These are phyloP conservation scores for Epizoanthus illoricatus DNA, from an alignment of 92 coral and sea anemone species.

Conservation along the genomic window DNA sequence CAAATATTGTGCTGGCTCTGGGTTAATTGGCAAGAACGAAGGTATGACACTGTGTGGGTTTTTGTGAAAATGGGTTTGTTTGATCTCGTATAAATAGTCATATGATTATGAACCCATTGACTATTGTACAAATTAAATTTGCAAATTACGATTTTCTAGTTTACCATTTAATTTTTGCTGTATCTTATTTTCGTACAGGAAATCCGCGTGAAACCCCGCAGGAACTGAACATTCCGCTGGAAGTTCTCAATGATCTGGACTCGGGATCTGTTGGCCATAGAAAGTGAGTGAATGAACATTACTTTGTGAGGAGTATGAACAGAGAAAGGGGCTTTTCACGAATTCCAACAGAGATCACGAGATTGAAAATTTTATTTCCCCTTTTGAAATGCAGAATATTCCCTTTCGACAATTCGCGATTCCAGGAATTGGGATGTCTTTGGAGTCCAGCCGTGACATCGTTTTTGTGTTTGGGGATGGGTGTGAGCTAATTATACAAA, in stretches of 20 bases:
- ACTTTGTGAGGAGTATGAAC: neutral
- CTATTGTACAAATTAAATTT: too few relatives aligned
- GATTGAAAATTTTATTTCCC: neutral
- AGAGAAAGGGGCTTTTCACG: conserved; percentile 14
- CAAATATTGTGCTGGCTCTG: too few relatives aligned
- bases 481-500: too few relatives aligned
- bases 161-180: too few relatives aligned
- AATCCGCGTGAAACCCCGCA: neutral
- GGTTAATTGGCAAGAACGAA: neutral
- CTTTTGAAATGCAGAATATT: too few relatives aligned
- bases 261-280: conserved; percentile 8
- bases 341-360: neutral
- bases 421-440: neutral
- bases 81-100: neutral
- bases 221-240: conserved; percentile 25
- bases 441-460: too few relatives aligned
- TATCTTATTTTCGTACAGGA: neutral
- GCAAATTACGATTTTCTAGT: too few relatives aligned
- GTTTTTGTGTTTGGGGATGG: too few relatives aligned
- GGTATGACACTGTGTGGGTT: neutral
- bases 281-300: conserved; percentile 12
- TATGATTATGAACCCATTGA: neutral
- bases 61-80: neutral
- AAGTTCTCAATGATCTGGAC: conserved; percentile 10
- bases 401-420: neutral